Conservation (phyloP, 2,888 invertebrate genomes). For the Caenorhabditis sp. region DNA sequence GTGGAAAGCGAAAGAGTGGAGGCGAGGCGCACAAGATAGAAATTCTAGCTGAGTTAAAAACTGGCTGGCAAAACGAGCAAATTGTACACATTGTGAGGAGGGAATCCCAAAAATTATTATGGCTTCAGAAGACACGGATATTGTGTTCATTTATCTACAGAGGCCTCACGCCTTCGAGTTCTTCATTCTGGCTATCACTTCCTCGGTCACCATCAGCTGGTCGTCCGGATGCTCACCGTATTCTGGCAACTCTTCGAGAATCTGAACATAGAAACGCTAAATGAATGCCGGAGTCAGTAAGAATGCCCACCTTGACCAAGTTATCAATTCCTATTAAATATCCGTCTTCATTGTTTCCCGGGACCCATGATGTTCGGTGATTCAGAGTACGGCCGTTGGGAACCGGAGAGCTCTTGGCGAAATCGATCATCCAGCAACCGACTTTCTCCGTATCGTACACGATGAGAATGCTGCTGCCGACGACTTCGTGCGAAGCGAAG, state of each 20-base stretch:
- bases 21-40: too few relatives aligned
- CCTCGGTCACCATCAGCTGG: constrained; percentile 55
- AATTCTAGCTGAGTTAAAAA: constrained; percentile 1
- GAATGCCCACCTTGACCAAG: constrained; percentile 83
- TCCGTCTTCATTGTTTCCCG: constrained; percentile 98
- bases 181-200: constrained; percentile 56
- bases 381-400: constrained; percentile 82
- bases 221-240: constrained; percentile 60
- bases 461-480: constrained; percentile 93
- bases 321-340: constrained; percentile 93
- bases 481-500: constrained; percentile 91
- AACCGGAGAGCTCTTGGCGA: constrained; percentile 90
- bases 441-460: constrained; percentile 91
- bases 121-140: constrained; percentile 11
- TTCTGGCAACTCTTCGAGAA: constrained; percentile 62
- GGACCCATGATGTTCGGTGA: constrained; percentile 89
- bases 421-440: constrained; percentile 97
- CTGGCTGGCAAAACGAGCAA: constrained; percentile 19
- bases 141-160: constrained; percentile 1
- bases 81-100: constrained; percentile 22
- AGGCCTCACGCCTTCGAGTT: constrained; percentile 13
- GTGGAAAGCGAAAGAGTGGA: neutral
- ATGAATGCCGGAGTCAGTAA: too few relatives aligned
- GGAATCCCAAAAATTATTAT: constrained; percentile 16
- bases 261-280: constrained; percentile 30